Percentiles rank a stretch among this genome's conserved stretches.
Conservation (phyloP, 2,888 invertebrate genomes). For the Carabus problematicus region DNA sequence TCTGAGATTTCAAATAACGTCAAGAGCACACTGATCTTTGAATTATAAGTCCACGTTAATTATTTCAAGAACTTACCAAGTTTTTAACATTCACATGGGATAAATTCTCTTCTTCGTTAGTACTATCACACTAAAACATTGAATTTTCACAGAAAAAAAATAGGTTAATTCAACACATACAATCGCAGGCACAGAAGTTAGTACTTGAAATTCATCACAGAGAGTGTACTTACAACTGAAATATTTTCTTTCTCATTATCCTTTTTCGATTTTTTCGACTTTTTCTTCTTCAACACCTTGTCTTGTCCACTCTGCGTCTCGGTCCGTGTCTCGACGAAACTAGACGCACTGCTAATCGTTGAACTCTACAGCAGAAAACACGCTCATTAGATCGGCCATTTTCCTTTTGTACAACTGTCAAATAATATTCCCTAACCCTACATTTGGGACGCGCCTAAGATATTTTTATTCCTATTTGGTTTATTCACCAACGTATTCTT, state of each 20-base stretch:
- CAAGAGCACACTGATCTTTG: no score
- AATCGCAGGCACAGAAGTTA: constrained; percentile 51
- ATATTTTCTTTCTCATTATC: constrained; percentile 72
- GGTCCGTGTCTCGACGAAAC: constrained; percentile 56
- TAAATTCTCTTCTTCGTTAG: constrained; percentile 61
- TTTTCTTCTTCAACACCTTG: constrained; percentile 62
- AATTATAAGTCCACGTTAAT: no score
- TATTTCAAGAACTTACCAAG: constrained; percentile 63
- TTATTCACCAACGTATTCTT: no score
- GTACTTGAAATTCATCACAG: constrained; percentile 34
- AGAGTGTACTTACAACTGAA: constrained; percentile 67
- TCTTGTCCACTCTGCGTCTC: constrained; percentile 52
- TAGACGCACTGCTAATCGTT: constrained; percentile 52
- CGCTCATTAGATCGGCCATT: not conserved
- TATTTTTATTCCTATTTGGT: no score
- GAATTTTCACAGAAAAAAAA: no score
- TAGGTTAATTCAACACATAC: constrained; percentile 27
- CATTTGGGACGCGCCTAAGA: no score
- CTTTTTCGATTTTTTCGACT: constrained; percentile 70
- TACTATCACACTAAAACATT: constrained; percentile 52
- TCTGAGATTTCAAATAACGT: no score
- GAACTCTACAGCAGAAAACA: constrained; percentile 52
- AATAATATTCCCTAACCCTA: no score
- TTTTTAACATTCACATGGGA: constrained; percentile 71
- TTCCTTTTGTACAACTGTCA: not conserved